Conservation (phyloP, 2,113 vertebrate genomes). For the Leptobrachium ailaonicum region DNA sequence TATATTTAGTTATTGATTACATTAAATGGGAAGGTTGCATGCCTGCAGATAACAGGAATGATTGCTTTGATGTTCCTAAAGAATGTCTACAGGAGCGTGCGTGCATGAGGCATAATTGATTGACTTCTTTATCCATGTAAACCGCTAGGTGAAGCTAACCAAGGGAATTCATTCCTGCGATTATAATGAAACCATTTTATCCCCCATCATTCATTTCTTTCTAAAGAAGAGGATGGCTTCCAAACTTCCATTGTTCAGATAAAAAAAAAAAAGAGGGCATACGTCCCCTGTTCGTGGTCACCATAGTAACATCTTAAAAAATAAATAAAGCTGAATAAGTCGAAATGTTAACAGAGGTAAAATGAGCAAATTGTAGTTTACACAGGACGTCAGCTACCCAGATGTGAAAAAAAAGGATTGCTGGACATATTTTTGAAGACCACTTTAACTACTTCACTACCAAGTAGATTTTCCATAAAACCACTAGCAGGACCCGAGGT, state of each 20-base stretch:
- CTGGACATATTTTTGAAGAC: too few relatives aligned
- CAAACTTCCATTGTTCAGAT: background rate
- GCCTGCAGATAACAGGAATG: too few relatives aligned
- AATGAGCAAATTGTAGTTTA: background rate
- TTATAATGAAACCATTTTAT: background rate
- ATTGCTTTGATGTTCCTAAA: too few relatives aligned
- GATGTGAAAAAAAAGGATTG: background rate
- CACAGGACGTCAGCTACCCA: background rate
- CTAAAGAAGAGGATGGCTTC: background rate
- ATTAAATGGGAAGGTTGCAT: too few relatives aligned
- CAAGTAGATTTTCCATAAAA: too few relatives aligned
- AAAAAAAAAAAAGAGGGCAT: background rate
- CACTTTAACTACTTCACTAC: too few relatives aligned
- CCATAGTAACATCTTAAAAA: slow-evolving; percentile 14
- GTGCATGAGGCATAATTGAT: background rate
- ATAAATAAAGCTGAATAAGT: background rate
- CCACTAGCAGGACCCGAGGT: too few relatives aligned
- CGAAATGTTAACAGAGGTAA: background rate
- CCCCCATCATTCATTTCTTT: background rate
- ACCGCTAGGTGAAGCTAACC: background rate
- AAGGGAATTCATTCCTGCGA: background rate
- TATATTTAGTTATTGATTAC: too few relatives aligned
- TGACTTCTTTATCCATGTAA: background rate
- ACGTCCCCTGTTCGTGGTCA: slow-evolving; percentile 6
- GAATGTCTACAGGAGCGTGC: background rate